These are phyloP conservation scores for Drosophila willistoni DNA, from an alignment of 1,140 invertebrate species.

Conservation along the genomic window DNA sequence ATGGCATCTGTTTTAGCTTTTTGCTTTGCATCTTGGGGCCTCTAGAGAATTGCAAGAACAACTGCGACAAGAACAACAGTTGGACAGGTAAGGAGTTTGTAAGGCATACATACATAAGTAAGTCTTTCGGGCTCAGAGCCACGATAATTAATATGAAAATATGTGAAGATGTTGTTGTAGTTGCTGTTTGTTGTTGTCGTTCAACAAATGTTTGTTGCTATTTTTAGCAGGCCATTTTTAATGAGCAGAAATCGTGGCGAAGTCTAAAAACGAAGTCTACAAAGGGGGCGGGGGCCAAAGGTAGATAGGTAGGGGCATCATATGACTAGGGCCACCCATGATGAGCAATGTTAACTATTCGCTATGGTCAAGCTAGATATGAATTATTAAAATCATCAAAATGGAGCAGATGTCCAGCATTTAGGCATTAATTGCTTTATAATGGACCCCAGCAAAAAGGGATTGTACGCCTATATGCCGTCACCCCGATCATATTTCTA, in stretches of 20 bases:
- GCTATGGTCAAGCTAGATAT: constrained; percentile 55
- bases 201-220: constrained; percentile 70
- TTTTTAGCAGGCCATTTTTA: constrained; percentile 73
- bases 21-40: constrained; percentile 62
- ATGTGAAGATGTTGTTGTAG: constrained; percentile 49
- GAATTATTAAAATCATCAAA: constrained; percentile 79
- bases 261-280: constrained; percentile 14
- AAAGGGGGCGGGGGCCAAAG: background rate
- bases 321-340: constrained; percentile 54
- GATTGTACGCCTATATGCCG: constrained; percentile 4
- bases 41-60: constrained; percentile 54
- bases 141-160: constrained; percentile 81
- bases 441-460: constrained; percentile 42
- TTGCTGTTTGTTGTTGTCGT: background rate
- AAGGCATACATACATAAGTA: constrained; percentile 1
- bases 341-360: constrained; percentile 63
- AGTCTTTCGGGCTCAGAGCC: constrained; percentile 53
- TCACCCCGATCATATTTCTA: constrained; percentile 67
- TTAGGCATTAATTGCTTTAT: constrained; percentile 78
- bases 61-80: constrained; percentile 19
- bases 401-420: constrained; percentile 39
- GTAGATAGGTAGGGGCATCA: too few species aligned
- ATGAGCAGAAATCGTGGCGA: constrained; percentile 58
- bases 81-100: constrained; percentile 29
- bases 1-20: constrained; percentile 18